Percentiles rank a stretch among this genome's conserved stretches.
phyloP scores from a whole-genome alignment of 1,140 invertebrate species.

The Drosophila tristis region DNA sequence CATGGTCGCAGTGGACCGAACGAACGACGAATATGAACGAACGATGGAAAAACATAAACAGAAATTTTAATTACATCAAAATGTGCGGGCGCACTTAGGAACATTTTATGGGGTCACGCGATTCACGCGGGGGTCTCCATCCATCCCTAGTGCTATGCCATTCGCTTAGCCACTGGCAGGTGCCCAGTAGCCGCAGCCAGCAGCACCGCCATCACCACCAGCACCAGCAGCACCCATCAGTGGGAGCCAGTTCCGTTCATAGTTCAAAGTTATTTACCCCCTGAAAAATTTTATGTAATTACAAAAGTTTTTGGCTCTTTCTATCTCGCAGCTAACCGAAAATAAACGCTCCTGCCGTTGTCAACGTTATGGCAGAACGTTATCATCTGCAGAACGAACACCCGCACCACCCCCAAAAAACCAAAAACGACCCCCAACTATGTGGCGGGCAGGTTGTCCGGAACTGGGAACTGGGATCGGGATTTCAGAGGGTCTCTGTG shows the following conservation, averaged over 20 bases:
- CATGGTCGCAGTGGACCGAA: constrained; percentile 41
- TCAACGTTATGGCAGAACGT: constrained; percentile 78
- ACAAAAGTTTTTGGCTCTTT: constrained; percentile 75
- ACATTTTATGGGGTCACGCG: constrained; percentile 76
- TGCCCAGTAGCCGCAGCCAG: constrained; percentile 55
- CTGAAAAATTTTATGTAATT: constrained; percentile 79
- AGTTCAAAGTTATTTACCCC: constrained; percentile 79
- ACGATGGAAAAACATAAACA: constrained; percentile 69
- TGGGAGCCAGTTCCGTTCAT: constrained; percentile 39
- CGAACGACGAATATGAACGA: not conserved
- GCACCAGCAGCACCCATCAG: not conserved
- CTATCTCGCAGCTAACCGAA: constrained; percentile 56
- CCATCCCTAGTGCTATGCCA: not conserved
- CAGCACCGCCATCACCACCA: not conserved
- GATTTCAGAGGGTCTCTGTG: constrained; percentile 6
- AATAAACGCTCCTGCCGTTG: constrained; percentile 70
- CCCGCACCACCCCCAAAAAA: constrained; percentile 1
- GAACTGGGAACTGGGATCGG: not conserved
- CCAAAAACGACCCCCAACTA: constrained; percentile 52
- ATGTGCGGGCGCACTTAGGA: constrained; percentile 80
- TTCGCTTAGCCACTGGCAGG: constrained; percentile 56
- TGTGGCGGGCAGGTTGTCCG: constrained; percentile 18
- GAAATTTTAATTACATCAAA: constrained; percentile 80
- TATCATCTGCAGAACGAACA: constrained; percentile 72
- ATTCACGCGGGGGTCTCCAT: constrained; percentile 7